Evolutionary conservation across 2,888 invertebrate genomes (phyloP).

Genomic region (Hofmannophila pseudospretella): DNA sequence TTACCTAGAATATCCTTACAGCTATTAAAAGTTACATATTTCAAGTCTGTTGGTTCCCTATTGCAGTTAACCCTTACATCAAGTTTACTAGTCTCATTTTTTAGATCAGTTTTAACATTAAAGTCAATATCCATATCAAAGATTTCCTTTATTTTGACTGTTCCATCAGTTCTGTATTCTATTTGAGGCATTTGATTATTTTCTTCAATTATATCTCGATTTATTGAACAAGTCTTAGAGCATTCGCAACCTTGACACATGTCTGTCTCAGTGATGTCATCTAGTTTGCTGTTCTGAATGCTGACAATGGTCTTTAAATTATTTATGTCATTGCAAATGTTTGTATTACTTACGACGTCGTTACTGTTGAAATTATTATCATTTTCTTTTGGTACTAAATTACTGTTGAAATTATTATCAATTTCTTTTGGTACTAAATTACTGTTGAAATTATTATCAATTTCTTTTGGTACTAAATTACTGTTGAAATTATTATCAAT

Average conservation of each 20-base stretch:
- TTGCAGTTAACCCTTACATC: slow-evolving; percentile 2
- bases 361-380: background rate
- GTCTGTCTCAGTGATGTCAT: slow-evolving; percentile 7
- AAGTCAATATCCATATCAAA: background rate
- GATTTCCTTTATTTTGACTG: slow-evolving; percentile 43
- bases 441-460: no score
- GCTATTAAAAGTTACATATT: slow-evolving; percentile 44
- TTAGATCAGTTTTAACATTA: background rate
- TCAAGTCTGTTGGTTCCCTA: slow-evolving; percentile 12
- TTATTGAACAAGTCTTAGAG: slow-evolving; percentile 19
- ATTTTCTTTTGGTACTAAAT: background rate
- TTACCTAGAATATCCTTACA: slow-evolving; percentile 62
- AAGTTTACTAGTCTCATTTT: background rate
- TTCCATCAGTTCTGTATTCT: slow-evolving; percentile 45
- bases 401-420: no score
- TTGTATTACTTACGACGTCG: slow-evolving; percentile 3
- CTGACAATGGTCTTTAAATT: background rate
- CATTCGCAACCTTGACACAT: slow-evolving; percentile 41
- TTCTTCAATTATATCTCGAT: slow-evolving; percentile 1
- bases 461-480: no score
- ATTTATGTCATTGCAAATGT: no score
- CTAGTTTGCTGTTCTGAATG: slow-evolving; percentile 3
- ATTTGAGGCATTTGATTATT: slow-evolving; percentile 29
- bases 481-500: no score
- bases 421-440: no score